These are phyloP conservation scores for Spongia lamella DNA, from an alignment of 37 sponge, comb jelly and placozoan genomes.

Conservation along the genomic window DNA sequence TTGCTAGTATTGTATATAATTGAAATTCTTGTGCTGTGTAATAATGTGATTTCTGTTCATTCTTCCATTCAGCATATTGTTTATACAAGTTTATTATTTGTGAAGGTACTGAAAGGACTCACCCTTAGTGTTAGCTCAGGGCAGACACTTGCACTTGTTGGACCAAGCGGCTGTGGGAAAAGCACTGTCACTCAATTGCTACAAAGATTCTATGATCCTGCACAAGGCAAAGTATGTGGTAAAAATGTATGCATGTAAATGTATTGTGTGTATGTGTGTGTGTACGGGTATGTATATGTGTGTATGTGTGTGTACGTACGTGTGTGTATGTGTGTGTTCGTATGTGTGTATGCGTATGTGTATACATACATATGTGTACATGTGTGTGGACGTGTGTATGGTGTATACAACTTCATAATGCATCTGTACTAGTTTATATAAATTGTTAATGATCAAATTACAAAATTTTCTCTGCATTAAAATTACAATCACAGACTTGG, in stretches of 20 bases:
- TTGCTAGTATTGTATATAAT: too few relatives aligned
- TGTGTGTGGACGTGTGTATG: background rate
- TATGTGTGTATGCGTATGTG: background rate
- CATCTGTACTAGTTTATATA: background rate
- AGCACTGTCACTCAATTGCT: constrained; percentile 80
- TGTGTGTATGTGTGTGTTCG: constrained; percentile 32
- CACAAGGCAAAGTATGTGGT: constrained; percentile 29
- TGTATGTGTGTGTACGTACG: background rate
- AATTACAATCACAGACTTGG: too few relatives aligned
- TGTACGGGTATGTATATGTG: background rate
- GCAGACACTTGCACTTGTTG: constrained; percentile 82
- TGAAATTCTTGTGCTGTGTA: too few relatives aligned
- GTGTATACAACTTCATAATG: background rate
- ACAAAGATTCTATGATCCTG: constrained; percentile 83
- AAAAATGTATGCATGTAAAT: too few relatives aligned
- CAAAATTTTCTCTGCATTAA: too few relatives aligned
- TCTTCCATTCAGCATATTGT: background rate
- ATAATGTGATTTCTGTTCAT: background rate
- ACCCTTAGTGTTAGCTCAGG: constrained; percentile 57
- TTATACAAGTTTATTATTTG: background rate
- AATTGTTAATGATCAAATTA: too few relatives aligned
- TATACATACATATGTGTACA: background rate
- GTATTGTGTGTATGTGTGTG: too few relatives aligned
- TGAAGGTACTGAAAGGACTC: constrained; percentile 62
- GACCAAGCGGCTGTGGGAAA: constrained; percentile 93